Conservation (phyloP, 1,140 invertebrate genomes). For the Drosophila leontia region DNA sequence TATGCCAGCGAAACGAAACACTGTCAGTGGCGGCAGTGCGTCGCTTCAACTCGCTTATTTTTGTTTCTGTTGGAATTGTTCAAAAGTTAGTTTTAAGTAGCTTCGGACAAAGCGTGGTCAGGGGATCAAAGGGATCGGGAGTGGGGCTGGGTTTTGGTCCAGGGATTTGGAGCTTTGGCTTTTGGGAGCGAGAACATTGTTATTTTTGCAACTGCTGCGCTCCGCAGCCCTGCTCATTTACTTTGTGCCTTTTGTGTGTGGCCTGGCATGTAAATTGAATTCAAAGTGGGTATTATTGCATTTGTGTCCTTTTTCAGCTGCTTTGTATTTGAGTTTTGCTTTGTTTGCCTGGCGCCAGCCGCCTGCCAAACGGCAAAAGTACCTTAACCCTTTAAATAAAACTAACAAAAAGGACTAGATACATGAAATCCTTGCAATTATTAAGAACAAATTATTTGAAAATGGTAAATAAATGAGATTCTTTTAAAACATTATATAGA, state of each 20-base stretch:
- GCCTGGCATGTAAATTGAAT: constrained; percentile 77
- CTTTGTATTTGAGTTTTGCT: constrained; percentile 55
- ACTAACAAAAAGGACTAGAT: neutral
- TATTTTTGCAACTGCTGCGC: constrained; percentile 69
- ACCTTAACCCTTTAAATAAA: constrained; percentile 25
- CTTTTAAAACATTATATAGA: neutral
- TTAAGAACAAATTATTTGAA: too few species aligned
- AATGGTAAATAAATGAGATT: neutral
- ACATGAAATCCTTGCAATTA: too few species aligned
- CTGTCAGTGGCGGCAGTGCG: constrained; percentile 49
- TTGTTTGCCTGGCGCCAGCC: constrained; percentile 25
- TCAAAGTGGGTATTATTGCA: constrained; percentile 69
- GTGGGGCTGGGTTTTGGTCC: neutral
- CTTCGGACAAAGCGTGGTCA: constrained; percentile 35
- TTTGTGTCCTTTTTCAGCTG: constrained; percentile 52
- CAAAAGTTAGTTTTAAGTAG: constrained; percentile 78
- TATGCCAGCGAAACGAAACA: constrained; percentile 49
- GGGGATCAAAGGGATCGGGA: constrained; percentile 3
- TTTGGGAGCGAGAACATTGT: constrained; percentile 56
- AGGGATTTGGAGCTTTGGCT: constrained; percentile 39
- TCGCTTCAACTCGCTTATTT: constrained; percentile 53
- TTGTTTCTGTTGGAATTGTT: constrained; percentile 64
- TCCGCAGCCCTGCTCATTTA: constrained; percentile 62
- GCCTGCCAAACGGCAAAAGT: constrained; percentile 37
- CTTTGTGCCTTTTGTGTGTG: constrained; percentile 66